Evolutionary conservation across 1,140 invertebrate species (phyloP).

Genomic region (Pseudoatta argentina): DNA sequence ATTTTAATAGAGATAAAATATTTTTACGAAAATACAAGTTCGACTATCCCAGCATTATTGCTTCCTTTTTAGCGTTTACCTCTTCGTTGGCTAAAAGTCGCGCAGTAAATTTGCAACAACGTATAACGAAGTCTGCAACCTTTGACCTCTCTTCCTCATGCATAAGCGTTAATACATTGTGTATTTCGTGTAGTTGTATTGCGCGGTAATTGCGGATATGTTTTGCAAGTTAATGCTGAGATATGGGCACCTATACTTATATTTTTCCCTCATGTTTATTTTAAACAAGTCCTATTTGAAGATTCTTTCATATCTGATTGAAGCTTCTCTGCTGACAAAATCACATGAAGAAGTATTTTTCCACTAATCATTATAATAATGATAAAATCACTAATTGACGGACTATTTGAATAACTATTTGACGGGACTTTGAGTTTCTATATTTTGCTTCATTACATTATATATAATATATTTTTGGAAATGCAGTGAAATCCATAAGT

Average conservation of each 20-base stretch:
- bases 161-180: slow-evolving; percentile 41
- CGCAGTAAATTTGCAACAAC: slow-evolving; percentile 57
- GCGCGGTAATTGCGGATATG: slow-evolving; percentile 54
- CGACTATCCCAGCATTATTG: slow-evolving; percentile 21
- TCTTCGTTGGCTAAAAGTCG: slow-evolving; percentile 8
- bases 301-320: not conserved
- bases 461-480: not conserved
- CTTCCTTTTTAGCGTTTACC: slow-evolving; percentile 35
- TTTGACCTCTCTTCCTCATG: slow-evolving; percentile 14
- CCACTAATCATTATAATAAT: not conserved
- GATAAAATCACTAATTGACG: not conserved
- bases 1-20: not conserved
- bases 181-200: slow-evolving; percentile 40
- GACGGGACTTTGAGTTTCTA: not conserved
- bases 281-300: not conserved
- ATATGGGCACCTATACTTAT: not conserved
- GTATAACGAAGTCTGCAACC: slow-evolving; percentile 42
- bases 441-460: not conserved
- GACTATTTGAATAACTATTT: not conserved
- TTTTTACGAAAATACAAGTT: slow-evolving; percentile 5
- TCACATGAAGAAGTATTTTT: not conserved
- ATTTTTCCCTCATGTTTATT: slow-evolving; percentile 1
- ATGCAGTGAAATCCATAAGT: not conserved
- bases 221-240: not conserved
- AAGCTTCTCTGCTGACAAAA: not conserved